Evolutionary conservation across 2,888 invertebrate genomes (phyloP), one percentile per base, ranked within the genome.

Genomic region (Drosophila fulvimacula): DNA sequence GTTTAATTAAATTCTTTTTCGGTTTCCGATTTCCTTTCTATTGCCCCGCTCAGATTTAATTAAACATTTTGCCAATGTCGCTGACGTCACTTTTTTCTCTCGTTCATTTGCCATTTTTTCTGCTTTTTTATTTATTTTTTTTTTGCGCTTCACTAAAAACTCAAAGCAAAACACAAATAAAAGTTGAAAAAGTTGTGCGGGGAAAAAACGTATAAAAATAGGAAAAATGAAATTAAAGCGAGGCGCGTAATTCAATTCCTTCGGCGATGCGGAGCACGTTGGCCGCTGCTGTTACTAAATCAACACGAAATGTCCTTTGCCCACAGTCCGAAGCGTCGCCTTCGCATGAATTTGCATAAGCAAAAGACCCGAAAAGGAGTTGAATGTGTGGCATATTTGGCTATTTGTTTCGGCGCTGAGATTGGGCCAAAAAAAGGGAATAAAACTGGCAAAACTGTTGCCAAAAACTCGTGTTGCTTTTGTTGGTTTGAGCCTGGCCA

Each of bases 1-100:
- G 86, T 84, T 84, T 86, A 88, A 84, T 84, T 84, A 84, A 84
- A 84, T 84, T 86, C 88, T 86, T 73, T 71, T 76, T 82, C 58
- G 80, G 77, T 75, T 82, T 76, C 57, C 80, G 77, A 88, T 85
- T 85, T 77, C 66, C 63, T 73, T 70, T 68, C 72, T 71, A 73
- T 66, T 74, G 55, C 52, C 9, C 42, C 58, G 78, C 67, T 39
- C 63, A 64, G 64, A 74, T 84, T 84, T 84, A 84, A 84, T 84
- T 85, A 88, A 85, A 88, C 69, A 82, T 83, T 88, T 78, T 69
- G 60, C 79, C 77, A 75, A 75, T 77, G 70, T 74, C 73, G 52
- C 42, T 49, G 46, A 24, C 56, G 56, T 27, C 36, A 41, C 34
- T 42, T 42, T 68, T 65, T 74, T n/a, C 46, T 30, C 46, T 30